These are phyloP conservation scores for Plebejus anna DNA, from an alignment of 2,888 invertebrate species.

Conservation along the genomic window DNA sequence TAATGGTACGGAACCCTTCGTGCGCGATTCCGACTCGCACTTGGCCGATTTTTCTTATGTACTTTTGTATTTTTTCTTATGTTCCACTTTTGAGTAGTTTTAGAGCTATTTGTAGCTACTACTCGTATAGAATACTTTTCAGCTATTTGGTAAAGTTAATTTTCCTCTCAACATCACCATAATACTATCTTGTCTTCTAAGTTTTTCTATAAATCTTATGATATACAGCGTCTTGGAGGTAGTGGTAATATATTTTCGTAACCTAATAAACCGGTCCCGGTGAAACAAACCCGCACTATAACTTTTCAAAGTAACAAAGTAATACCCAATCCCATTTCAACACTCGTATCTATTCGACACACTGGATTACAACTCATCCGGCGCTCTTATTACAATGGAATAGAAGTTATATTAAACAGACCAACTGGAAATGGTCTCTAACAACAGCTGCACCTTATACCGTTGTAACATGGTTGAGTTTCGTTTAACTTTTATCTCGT, in stretches of 20 bases:
- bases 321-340: slow-evolving; percentile 29
- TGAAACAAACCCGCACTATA: slow-evolving; percentile 27
- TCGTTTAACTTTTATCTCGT: neutral
- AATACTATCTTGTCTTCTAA: neutral
- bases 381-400: slow-evolving; percentile 27
- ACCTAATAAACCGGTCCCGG: slow-evolving; percentile 25
- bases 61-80: too few relatives aligned
- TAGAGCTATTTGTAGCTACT: too few relatives aligned
- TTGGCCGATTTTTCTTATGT: too few relatives aligned
- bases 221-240: neutral
- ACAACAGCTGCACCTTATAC: neutral
- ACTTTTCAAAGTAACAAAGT: slow-evolving; percentile 28
- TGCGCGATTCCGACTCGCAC: too few relatives aligned
- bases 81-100: too few relatives aligned
- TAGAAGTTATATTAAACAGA: slow-evolving; percentile 21
- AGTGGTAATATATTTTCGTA: slow-evolving; percentile 20
- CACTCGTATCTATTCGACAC: slow-evolving; percentile 27
- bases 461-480: neutral
- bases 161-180: neutral
- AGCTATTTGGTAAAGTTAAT: neutral
- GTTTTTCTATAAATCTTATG: slow-evolving; percentile 26
- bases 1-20: too few relatives aligned
- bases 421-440: neutral
- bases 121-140: neutral
- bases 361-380: slow-evolving; percentile 26